These are phyloP conservation scores for Lathamus discolor DNA, from an alignment of 2,113 vertebrate species.

Conservation along the genomic window DNA sequence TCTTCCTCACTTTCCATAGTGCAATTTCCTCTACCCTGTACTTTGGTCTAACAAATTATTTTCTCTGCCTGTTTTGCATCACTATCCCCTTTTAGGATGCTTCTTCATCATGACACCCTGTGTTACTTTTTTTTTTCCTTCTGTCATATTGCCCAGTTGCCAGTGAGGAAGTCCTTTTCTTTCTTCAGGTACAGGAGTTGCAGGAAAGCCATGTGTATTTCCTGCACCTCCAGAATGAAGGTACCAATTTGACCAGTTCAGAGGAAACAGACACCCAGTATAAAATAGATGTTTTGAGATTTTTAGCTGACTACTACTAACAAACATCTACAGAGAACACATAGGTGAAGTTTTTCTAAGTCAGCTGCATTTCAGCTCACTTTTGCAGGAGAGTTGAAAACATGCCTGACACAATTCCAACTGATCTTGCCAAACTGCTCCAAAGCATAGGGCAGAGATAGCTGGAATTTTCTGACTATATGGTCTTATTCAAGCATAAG, in stretches of 20 bases:
- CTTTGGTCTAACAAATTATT: neutral
- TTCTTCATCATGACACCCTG: neutral
- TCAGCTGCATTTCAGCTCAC: neutral
- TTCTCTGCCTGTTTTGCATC: neutral
- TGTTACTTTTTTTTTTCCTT: neutral
- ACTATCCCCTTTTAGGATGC: neutral
- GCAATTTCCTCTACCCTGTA: neutral
- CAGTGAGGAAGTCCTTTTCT: neutral
- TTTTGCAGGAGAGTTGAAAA: neutral
- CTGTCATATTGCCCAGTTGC: neutral
- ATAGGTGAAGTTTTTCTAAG: neutral
- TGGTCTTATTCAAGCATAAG: neutral
- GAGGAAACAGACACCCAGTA: neutral
- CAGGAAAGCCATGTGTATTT: neutral
- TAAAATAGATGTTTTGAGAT: neutral
- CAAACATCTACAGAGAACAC: neutral
- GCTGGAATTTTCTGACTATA: neutral
- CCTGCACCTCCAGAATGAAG: neutral
- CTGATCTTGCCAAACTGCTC: neutral
- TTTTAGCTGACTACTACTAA: neutral
- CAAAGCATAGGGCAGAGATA: neutral
- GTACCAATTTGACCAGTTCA: neutral
- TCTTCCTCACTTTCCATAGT: neutral
- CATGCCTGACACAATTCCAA: neutral
- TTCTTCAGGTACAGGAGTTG: neutral